A percentile compares a stretch with the other conserved stretches of the same genome.
Evolutionary conservation across 2,888 invertebrate species (phyloP).

Genomic region (Lochmaea capreae): DNA sequence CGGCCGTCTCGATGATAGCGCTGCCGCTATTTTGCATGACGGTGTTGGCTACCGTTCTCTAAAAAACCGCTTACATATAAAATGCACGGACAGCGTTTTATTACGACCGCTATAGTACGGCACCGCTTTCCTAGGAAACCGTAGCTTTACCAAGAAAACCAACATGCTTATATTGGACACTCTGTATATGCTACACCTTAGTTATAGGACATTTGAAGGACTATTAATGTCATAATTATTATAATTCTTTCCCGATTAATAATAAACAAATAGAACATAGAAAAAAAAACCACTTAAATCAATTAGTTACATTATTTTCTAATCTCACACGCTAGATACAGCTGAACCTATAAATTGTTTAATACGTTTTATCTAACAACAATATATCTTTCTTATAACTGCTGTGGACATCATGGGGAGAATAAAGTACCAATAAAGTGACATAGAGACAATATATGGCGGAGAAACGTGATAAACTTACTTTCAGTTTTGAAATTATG

Average conservation of each 20-base stretch:
- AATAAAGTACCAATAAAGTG: constrained; percentile 17
- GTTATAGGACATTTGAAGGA: background rate
- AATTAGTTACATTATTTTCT: constrained; percentile 5
- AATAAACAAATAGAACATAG: background rate
- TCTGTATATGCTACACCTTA: too few species aligned
- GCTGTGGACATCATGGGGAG: constrained; percentile 25
- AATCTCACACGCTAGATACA: constrained; percentile 41
- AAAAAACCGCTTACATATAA: too few species aligned
- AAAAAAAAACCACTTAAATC: background rate
- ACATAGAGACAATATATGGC: constrained; percentile 1
- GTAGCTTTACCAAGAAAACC: too few species aligned
- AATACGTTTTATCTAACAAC: constrained; percentile 56
- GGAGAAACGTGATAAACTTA: background rate
- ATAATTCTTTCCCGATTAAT: background rate
- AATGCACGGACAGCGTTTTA: too few species aligned
- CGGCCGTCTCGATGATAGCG: too few species aligned
- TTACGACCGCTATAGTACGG: too few species aligned
- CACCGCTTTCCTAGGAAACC: too few species aligned
- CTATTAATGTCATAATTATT: background rate
- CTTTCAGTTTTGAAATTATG: constrained; percentile 6
- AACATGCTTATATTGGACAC: too few species aligned
- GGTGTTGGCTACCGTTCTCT: too few species aligned
- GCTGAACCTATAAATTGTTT: constrained; percentile 56
- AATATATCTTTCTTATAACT: constrained; percentile 35
- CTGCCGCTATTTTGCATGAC: too few species aligned